Conservation (phyloP, 1,140 invertebrate species). For the Hestina assimilis region DNA sequence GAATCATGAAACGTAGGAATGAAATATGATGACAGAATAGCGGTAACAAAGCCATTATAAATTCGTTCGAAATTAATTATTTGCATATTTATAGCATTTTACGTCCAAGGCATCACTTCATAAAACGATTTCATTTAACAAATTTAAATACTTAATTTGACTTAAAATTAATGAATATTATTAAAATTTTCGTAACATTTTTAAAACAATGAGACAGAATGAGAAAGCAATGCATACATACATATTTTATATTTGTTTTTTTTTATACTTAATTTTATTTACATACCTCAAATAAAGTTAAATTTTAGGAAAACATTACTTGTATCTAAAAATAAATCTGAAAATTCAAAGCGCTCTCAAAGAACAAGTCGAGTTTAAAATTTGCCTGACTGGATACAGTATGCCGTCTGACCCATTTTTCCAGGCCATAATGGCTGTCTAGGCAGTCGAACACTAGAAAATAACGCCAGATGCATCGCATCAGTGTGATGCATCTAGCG, state of each 20-base stretch:
- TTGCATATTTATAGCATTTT: conserved; percentile 11
- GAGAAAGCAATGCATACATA: too few relatives aligned
- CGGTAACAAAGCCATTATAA: conserved; percentile 10
- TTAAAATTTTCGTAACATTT: too few relatives aligned
- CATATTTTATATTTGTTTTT: too few relatives aligned
- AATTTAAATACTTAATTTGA: background rate
- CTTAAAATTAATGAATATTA: too few relatives aligned
- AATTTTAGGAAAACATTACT: background rate
- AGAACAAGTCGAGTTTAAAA: conserved; percentile 24
- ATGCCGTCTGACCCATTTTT: conserved; percentile 25
- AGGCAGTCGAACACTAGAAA: conserved; percentile 22
- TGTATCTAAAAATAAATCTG: background rate
- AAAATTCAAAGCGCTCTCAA: conserved; percentile 9
- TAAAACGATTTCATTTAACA: conserved; percentile 14
- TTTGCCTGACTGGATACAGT: conserved; percentile 21
- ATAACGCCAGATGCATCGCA: conserved; percentile 18
- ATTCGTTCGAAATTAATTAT: conserved; percentile 15
- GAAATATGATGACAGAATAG: conserved; percentile 13
- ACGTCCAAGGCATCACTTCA: conserved; percentile 10
- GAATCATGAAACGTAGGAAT: conserved; percentile 14
- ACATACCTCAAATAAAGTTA: too few relatives aligned
- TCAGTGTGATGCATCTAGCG: too few relatives aligned
- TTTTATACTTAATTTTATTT: too few relatives aligned
- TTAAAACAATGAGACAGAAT: too few relatives aligned
- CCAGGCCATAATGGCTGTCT: conserved; percentile 23